Evolutionary conservation across 2,113 vertebrate genomes (phyloP).

Genomic region (Syngnathus scovelli): DNA sequence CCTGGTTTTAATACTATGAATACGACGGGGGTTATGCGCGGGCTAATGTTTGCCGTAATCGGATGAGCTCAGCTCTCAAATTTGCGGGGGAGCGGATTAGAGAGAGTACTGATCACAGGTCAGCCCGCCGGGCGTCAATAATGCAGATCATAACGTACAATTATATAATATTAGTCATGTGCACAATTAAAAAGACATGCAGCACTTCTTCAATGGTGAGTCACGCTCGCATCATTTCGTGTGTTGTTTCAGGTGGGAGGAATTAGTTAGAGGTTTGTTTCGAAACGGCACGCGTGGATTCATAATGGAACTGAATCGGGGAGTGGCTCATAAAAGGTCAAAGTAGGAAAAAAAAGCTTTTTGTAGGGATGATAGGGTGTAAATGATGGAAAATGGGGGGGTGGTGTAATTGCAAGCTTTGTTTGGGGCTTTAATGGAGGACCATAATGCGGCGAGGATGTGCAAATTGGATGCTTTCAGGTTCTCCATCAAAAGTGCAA

Average conservation of each 20-base stretch:
- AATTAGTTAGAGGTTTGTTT: constrained; percentile 26
- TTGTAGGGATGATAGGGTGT: not conserved
- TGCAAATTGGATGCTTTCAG: not conserved
- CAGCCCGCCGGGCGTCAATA: constrained; percentile 45
- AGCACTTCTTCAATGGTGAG: not conserved
- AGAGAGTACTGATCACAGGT: constrained; percentile 31
- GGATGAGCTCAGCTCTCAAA: constrained; percentile 37
- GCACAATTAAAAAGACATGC: constrained; percentile 18
- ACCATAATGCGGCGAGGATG: not conserved
- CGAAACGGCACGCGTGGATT: constrained; percentile 7
- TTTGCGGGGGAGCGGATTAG: constrained; percentile 47
- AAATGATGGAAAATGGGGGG: not conserved
- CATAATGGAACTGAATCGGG: constrained; percentile 23
- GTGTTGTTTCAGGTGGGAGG: constrained; percentile 6
- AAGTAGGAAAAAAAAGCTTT: constrained; percentile 13
- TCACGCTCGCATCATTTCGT: not conserved
- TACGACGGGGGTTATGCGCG: constrained; percentile 14
- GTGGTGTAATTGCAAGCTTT: not conserved
- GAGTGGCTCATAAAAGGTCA: constrained; percentile 30
- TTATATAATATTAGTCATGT: constrained; percentile 24
- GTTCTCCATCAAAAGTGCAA: not conserved
- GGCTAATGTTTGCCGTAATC: constrained; percentile 34
- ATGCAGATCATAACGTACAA: constrained; percentile 42
- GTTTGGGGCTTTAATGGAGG: not conserved
- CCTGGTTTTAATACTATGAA: constrained; percentile 36